Evolutionary conservation across 2,888 invertebrate species (phyloP).

Genomic region (Ophioninae sp.): DNA sequence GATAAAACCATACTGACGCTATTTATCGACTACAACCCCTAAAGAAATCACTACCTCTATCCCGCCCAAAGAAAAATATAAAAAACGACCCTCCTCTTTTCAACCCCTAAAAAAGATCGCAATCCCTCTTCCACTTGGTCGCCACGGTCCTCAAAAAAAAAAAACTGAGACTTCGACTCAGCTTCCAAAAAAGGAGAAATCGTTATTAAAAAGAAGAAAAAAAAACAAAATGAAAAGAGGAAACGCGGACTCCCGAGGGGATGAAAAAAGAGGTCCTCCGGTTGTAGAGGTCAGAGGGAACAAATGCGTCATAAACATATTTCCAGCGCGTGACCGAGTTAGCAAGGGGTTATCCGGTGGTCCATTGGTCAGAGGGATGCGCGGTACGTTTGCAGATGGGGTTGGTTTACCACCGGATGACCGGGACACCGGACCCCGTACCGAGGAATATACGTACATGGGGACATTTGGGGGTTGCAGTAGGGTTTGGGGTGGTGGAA

Average conservation of each 20-base stretch:
- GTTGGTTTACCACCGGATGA: conserved; percentile 68
- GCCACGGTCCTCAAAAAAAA: too few species aligned
- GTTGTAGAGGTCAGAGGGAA: conserved; percentile 30
- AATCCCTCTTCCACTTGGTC: background rate
- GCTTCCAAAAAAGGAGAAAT: too few species aligned
- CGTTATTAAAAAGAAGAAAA: conserved; percentile 18
- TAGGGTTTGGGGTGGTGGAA: conserved; percentile 12
- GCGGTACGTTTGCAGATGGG: conserved; percentile 54
- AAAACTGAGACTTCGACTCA: too few species aligned
- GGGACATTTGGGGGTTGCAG: conserved; percentile 33
- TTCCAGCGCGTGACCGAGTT: conserved; percentile 75
- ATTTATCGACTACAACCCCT: too few species aligned
- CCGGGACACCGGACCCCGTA: conserved; percentile 48
- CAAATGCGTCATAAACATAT: conserved; percentile 75
- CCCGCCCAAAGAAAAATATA: background rate
- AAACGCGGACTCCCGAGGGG: conserved; percentile 9
- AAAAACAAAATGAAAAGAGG: conserved; percentile 1
- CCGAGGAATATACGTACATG: conserved; percentile 2
- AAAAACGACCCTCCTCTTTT: background rate
- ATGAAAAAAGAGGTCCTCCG: conserved; percentile 14
- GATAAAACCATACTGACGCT: too few species aligned
- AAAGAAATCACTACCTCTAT: background rate
- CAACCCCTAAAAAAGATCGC: background rate
- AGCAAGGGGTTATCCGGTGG: conserved; percentile 77
- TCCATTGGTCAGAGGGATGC: conserved; percentile 76